Conservation (phyloP, 37 sponge, comb jelly and placozoan genomes). For the Aphrocallistes beatrix region DNA sequence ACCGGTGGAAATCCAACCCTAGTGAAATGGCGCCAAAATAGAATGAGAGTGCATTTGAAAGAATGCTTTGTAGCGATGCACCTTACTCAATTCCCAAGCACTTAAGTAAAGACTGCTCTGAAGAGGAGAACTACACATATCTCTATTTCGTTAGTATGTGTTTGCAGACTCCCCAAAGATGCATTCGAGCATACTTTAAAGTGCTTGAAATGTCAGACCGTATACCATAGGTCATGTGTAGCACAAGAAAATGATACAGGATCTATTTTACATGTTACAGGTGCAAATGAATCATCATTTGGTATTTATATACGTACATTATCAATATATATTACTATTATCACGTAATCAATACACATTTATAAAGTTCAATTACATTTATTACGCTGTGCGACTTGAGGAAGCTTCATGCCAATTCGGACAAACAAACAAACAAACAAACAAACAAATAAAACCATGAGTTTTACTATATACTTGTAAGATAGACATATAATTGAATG, state of each 20-base stretch:
- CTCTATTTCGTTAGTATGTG: not conserved
- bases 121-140: not conserved
- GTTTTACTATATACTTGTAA: no score
- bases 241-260: not conserved
- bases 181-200: not conserved
- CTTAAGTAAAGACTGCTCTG: not conserved
- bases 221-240: not conserved
- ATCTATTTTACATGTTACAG: no score
- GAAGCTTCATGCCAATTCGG: no score
- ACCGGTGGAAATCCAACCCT: not conserved
- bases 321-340: no score
- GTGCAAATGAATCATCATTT: no score
- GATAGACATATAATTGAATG: no score
- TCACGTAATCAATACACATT: no score
- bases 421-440: no score
- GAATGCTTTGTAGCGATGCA: not conserved
- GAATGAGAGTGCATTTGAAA: not conserved
- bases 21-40: not conserved
- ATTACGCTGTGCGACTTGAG: no score
- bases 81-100: not conserved
- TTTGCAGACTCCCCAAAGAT: conserved; percentile 1
- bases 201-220: not conserved
- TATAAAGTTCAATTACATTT: no score
- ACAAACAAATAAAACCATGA: no score
- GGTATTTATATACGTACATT: no score